A percentile compares a stretch with the other conserved stretches of the same genome.
Conservation (phyloP, 2,113 vertebrate genomes). For the Bubo blakistoni region DNA sequence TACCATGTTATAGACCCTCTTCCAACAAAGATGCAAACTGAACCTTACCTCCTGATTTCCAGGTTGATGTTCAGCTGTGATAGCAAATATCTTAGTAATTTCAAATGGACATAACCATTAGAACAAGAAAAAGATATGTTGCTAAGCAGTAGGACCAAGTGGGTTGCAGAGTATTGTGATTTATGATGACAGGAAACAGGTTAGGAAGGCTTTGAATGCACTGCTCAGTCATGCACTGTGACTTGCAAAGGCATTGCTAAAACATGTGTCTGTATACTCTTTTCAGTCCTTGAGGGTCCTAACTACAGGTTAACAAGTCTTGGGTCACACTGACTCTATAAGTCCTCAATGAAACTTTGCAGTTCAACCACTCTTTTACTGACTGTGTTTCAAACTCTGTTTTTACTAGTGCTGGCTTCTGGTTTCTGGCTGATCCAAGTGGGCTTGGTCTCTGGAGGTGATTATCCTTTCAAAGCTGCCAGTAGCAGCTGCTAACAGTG, state of each 20-base stretch:
- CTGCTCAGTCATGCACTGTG: neutral
- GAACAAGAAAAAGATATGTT: neutral
- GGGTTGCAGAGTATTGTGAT: neutral
- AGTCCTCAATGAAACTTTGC: neutral
- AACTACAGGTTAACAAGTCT: neutral
- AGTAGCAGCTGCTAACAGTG: neutral
- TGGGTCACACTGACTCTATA: neutral
- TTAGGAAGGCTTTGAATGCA: neutral
- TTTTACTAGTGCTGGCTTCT: neutral
- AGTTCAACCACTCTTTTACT: neutral
- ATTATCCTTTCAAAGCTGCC: neutral
- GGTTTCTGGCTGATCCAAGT: neutral
- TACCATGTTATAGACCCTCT: neutral
- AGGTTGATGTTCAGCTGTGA: neutral
- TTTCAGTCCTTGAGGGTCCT: neutral
- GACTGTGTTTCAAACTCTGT: neutral
- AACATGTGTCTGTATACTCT: neutral
- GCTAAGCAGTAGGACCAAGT: neutral
- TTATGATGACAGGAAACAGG: neutral
- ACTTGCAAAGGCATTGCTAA: neutral
- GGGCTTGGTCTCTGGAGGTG: neutral
- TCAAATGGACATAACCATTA: neutral
- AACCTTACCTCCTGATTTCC: neutral
- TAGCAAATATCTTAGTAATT: neutral
- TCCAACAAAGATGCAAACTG: neutral